Conservation (phyloP, 1,140 invertebrate species). For the Calliopsis andreniformis region DNA sequence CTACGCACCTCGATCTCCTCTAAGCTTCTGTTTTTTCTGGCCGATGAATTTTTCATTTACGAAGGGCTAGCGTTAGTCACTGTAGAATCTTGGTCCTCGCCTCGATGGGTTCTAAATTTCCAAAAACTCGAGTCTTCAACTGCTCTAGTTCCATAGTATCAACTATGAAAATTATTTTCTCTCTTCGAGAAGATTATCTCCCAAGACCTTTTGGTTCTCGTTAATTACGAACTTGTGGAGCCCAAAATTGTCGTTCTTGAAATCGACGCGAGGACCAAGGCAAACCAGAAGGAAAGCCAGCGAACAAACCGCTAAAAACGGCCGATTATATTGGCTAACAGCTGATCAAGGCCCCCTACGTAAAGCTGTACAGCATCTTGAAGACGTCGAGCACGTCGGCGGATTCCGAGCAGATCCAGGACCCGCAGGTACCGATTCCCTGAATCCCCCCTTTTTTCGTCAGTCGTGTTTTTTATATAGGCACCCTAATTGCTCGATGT, state of each 20-base stretch:
- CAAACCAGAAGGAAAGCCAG: neutral
- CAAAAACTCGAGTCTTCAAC: no score
- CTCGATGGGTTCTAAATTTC: neutral
- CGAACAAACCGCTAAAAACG: conserved; percentile 53
- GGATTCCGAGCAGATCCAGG: conserved; percentile 86
- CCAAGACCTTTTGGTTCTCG: no score
- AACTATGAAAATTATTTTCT: no score
- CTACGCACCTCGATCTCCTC: neutral
- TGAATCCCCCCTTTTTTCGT: conserved; percentile 30
- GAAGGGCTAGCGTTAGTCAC: conserved; percentile 17
- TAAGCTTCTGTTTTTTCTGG: conserved; percentile 32
- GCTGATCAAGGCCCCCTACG: conserved; percentile 97
- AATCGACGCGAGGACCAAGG: conserved; percentile 53
- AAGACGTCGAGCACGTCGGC: conserved; percentile 94
- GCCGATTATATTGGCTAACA: conserved; percentile 80
- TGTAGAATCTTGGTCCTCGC: conserved; percentile 16
- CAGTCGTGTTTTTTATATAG: conserved; percentile 44
- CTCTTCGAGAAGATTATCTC: no score
- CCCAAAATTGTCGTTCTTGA: neutral
- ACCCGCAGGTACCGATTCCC: conserved; percentile 77
- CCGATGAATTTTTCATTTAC: conserved; percentile 21
- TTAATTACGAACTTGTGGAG: neutral
- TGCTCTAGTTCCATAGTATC: no score
- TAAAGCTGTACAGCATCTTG: conserved; percentile 96
- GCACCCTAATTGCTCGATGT: conserved; percentile 60